Evolutionary conservation across 2,797 vertebrate genomes (phyloP).

Genomic region (Chaunax sp.): DNA sequence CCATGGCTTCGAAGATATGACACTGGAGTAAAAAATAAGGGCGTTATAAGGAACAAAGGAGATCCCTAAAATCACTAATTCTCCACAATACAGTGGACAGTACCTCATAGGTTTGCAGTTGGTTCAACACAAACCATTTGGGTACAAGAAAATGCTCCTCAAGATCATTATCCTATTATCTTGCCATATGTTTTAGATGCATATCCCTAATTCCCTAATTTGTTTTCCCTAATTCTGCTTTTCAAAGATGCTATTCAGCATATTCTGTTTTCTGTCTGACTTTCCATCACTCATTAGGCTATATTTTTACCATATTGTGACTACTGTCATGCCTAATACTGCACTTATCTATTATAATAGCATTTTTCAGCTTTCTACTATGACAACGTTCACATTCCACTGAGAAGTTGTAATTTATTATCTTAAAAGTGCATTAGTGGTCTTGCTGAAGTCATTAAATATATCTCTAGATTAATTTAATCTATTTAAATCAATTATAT

Average conservation of each 20-base stretch:
- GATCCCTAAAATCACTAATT: constrained; percentile 44
- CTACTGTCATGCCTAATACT: neutral
- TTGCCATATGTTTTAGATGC: constrained; percentile 8
- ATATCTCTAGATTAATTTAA: neutral
- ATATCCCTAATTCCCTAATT: neutral
- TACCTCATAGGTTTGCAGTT: constrained; percentile 13
- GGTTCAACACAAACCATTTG: constrained; percentile 9
- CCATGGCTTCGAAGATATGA: constrained; percentile 71
- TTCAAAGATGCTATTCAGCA: constrained; percentile 4
- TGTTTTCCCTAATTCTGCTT: neutral
- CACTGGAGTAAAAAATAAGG: constrained; percentile 34
- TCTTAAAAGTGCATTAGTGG: constrained; percentile 22
- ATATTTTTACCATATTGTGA: neutral
- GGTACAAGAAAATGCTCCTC: constrained; percentile 4
- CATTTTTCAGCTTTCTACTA: neutral
- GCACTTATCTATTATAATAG: constrained; percentile 3
- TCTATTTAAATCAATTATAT: too few species aligned
- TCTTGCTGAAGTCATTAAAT: constrained; percentile 12
- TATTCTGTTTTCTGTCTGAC: neutral
- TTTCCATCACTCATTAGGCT: neutral
- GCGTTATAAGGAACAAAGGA: constrained; percentile 21
- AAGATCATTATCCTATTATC: constrained; percentile 1
- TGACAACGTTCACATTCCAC: constrained; percentile 13
- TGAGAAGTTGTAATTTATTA: neutral
- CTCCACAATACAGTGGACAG: constrained; percentile 18